Percentiles rank a stretch among this genome's conserved stretches.
Evolutionary conservation across 2,888 invertebrate species (phyloP).

Genomic region (Sarcophaga subvicina): DNA sequence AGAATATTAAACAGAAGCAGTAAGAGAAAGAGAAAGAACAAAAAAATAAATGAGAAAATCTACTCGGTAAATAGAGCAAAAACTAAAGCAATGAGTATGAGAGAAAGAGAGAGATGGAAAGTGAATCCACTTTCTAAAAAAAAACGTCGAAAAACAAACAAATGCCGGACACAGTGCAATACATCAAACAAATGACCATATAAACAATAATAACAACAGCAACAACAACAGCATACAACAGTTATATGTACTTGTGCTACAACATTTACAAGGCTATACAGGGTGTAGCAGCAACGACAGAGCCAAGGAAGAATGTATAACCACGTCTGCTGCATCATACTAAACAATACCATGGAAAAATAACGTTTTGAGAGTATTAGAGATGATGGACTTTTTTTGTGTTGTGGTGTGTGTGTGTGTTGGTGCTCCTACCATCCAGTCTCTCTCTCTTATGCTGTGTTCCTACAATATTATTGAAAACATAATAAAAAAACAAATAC

Average conservation of each 20-base stretch:
- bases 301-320: no score
- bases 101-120: neutral
- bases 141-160: slow-evolving; percentile 50
- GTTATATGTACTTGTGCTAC: no score
- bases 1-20: no score
- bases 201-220: slow-evolving; percentile 58
- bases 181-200: slow-evolving; percentile 67
- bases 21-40: neutral
- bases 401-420: neutral
- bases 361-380: slow-evolving; percentile 48
- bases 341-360: slow-evolving; percentile 15
- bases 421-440: neutral
- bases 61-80: neutral
- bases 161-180: slow-evolving; percentile 52
- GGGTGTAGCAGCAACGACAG: no score
- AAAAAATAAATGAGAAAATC: neutral
- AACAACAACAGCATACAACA: slow-evolving; percentile 27
- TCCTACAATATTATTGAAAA: neutral
- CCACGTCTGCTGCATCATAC: no score
- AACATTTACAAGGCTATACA: no score
- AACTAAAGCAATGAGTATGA: neutral
- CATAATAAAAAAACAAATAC: neutral
- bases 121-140: slow-evolving; percentile 27
- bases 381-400: neutral
- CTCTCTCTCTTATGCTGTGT: neutral